A percentile compares a stretch with the other conserved stretches of the same genome.
phyloP scores from a whole-genome alignment of 1,140 invertebrate genomes.

The Zaprionus ornatus region DNA sequence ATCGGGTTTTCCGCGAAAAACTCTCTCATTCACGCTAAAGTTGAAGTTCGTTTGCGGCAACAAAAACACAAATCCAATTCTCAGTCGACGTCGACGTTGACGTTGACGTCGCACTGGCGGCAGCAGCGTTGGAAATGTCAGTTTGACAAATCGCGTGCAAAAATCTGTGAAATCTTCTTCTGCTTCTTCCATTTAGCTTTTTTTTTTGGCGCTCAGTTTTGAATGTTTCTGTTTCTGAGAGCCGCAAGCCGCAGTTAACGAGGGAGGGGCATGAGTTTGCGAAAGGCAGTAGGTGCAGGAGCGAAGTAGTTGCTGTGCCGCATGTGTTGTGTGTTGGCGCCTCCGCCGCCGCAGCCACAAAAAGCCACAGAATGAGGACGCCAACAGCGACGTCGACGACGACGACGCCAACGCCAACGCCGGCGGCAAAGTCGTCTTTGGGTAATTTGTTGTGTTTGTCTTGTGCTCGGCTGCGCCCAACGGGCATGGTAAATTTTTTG shows the following conservation, averaged over 20 bases:
- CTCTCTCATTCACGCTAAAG: slow-evolving; percentile 1
- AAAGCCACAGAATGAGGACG: slow-evolving; percentile 37
- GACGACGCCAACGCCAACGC: slow-evolving; percentile 21
- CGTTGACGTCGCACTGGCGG: slow-evolving; percentile 32
- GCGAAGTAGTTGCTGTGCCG: background rate
- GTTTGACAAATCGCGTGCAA: slow-evolving; percentile 80
- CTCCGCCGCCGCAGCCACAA: slow-evolving; percentile 42
- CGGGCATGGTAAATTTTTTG: slow-evolving; percentile 73
- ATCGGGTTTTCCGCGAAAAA: background rate
- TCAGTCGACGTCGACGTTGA: slow-evolving; percentile 21
- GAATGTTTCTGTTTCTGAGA: slow-evolving; percentile 34
- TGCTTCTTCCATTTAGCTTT: slow-evolving; percentile 22
- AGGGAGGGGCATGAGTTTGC: background rate
- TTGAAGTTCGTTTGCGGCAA: slow-evolving; percentile 53
- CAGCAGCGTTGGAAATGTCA: slow-evolving; percentile 69
- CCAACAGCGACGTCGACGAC: slow-evolving; percentile 53
- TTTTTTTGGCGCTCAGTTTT: slow-evolving; percentile 23
- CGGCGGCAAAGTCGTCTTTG: slow-evolving; percentile 66
- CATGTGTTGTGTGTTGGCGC: slow-evolving; percentile 61
- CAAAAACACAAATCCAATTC: slow-evolving; percentile 52
- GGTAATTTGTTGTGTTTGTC: slow-evolving; percentile 76
- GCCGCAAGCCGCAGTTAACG: slow-evolving; percentile 37
- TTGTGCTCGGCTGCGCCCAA: slow-evolving; percentile 37
- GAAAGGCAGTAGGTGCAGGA: background rate
- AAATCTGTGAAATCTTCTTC: slow-evolving; percentile 73